Base-by-base conservation (phyloP, 1,140 invertebrate species). In the Drosophila lacertosa region DNA sequence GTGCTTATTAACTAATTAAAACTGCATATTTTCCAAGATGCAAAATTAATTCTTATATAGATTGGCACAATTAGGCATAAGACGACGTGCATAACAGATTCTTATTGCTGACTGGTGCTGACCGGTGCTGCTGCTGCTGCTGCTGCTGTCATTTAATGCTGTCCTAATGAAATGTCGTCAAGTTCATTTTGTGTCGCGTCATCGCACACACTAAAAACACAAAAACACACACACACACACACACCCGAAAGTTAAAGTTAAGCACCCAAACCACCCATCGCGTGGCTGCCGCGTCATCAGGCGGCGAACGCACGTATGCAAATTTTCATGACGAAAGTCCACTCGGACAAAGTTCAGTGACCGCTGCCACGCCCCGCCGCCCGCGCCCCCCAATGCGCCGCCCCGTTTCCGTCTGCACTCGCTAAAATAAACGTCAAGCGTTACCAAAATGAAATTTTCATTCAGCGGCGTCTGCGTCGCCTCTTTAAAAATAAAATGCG, bases 321-420 rank as follows among this genome's bases (percentile, higher is more conserved):
- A 62, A 62, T 77, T 70, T 86, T 74, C 64, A 40, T 86, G 81
- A 86, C 81, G 81, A 81, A 88, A 86, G 81, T 88, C 81, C 81
- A 86, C 53, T 86, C 81, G 81, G 81, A 86, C 81, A 86, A 86
- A 86, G 81, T 88, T 86, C 81, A 82, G 35, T 74, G 82, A 86
- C 81, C 81, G 74, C 13, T 26, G 32, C 24, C 20, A 44, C 48
- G 13, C 0, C 3, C 0, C 3, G 6, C 15, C 2, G 20, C 20
- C 42, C 42, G n/a, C 20, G n/a, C 18, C 10, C 11, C 40, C 16
- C 40, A n/a, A n/a, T n/a, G n/a, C n/a, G n/a, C n/a, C n/a, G n/a
- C 11, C 40, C 18, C 40, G 11, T 44, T 24, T 18, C 7, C n/a
- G n/a, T n/a, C n/a, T n/a, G n/a, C n/a, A n/a, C n/a, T n/a, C n/a